phyloP scores from a whole-genome alignment of 2,797 vertebrate genomes.

The Ptychobarbus kaznakovi region DNA sequence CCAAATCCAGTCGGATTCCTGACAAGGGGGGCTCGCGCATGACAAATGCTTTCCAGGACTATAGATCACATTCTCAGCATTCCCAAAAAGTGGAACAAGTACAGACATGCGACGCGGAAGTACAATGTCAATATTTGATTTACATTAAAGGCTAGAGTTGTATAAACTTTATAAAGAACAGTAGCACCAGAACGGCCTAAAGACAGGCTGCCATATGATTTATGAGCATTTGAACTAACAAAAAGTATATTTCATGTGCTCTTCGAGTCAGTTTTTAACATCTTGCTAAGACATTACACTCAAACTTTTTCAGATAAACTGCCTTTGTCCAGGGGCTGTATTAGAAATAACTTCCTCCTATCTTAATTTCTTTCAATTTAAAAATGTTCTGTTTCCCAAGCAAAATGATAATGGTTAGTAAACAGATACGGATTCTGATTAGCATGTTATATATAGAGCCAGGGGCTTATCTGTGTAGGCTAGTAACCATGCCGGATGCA shows the following conservation, averaged over 20 bases:
- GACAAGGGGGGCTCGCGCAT: constrained; percentile 44
- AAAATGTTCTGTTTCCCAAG: not conserved
- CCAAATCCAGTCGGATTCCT: constrained; percentile 74
- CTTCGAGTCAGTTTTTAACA: not conserved
- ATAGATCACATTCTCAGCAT: constrained; percentile 48
- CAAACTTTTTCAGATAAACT: not conserved
- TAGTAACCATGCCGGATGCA: not conserved
- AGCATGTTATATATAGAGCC: not conserved
- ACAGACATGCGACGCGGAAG: not conserved
- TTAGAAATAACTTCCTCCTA: not conserved
- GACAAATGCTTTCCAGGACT: constrained; percentile 46
- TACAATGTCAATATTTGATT: not conserved
- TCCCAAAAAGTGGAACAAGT: not conserved
- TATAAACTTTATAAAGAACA: not conserved
- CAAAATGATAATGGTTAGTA: not conserved
- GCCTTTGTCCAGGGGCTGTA: not conserved
- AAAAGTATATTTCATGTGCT: not conserved
- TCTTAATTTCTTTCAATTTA: not conserved
- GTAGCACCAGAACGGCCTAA: not conserved
- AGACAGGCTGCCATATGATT: not conserved
- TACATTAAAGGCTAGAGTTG: not conserved
- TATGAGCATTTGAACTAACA: not conserved
- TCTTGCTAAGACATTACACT: too few species aligned
- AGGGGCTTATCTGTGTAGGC: not conserved
- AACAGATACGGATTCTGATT: constrained; percentile 7